phyloP scores from a whole-genome alignment of 2,888 invertebrate species.

The Papilio elwesi region DNA sequence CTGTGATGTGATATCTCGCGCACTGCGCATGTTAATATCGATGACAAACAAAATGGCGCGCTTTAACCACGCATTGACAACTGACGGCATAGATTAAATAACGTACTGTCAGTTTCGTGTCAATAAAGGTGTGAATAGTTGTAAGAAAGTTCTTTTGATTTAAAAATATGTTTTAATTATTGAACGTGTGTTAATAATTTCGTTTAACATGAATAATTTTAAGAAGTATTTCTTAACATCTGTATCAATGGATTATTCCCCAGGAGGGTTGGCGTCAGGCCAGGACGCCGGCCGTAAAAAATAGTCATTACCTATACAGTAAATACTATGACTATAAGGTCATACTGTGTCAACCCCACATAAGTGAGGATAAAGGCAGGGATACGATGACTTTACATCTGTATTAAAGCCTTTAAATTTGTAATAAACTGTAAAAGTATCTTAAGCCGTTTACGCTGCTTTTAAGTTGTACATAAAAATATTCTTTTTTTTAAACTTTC shows the following conservation, averaged over 20 bases:
- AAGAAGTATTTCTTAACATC: background rate
- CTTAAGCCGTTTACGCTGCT: background rate
- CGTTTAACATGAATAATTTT: background rate
- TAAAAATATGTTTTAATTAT: background rate
- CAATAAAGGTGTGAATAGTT: slow-evolving; percentile 4
- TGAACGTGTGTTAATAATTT: background rate
- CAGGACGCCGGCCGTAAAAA: too few species aligned
- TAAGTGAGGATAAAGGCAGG: too few species aligned
- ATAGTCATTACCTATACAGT: too few species aligned
- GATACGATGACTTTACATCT: too few species aligned
- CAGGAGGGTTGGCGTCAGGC: too few species aligned
- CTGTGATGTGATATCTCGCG: slow-evolving; percentile 15
- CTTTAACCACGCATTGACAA: slow-evolving; percentile 1
- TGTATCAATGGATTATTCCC: background rate
- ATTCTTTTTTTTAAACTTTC: too few species aligned
- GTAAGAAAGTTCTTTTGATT: background rate
- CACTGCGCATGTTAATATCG: slow-evolving; percentile 28
- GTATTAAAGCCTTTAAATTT: too few species aligned
- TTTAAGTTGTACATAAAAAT: too few species aligned
- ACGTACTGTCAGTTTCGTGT: slow-evolving; percentile 3
- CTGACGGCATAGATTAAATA: slow-evolving; percentile 8
- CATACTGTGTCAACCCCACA: too few species aligned
- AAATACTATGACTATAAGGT: too few species aligned
- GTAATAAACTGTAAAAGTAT: background rate
- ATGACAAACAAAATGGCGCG: slow-evolving; percentile 21